phyloP scores from a whole-genome alignment of 2,113 vertebrate genomes.

The Strix uralensis region DNA sequence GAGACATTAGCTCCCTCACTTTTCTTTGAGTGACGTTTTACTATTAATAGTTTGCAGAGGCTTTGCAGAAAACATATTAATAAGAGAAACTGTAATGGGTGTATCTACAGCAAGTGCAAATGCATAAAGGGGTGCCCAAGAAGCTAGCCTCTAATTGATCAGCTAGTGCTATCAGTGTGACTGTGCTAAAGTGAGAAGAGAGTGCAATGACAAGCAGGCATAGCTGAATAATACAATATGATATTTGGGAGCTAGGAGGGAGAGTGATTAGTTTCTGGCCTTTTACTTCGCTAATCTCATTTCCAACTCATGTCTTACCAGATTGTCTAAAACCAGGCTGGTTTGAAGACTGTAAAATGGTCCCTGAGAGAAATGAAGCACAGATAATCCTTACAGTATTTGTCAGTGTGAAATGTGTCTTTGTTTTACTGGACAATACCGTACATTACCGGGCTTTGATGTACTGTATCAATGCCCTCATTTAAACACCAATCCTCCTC shows the following conservation, averaged over 20 bases:
- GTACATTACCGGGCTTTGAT: constrained; percentile 45
- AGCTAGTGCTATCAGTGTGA: constrained; percentile 76
- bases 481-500: background rate
- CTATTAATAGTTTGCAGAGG: constrained; percentile 88
- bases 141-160: constrained; percentile 82
- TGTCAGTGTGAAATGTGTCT: constrained; percentile 63
- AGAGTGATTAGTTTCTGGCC: constrained; percentile 74
- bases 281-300: constrained; percentile 71
- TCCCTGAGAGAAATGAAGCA: constrained; percentile 59
- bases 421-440: constrained; percentile 68
- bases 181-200: constrained; percentile 74
- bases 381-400: constrained; percentile 62
- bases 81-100: constrained; percentile 81
- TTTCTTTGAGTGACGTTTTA: constrained; percentile 89
- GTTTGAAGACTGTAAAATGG: constrained; percentile 60
- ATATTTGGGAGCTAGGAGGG: constrained; percentile 66
- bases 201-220: constrained; percentile 78
- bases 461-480: constrained; percentile 28
- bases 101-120: constrained; percentile 78
- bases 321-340: constrained; percentile 62
- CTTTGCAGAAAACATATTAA: constrained; percentile 88
- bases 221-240: constrained; percentile 76
- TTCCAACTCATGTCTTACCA: constrained; percentile 60
- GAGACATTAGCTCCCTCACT: constrained; percentile 87
- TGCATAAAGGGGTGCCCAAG: constrained; percentile 72